phyloP scores from a whole-genome alignment of 53 echinoderm and acorn worm genomes.

The Stichopus horrens region DNA sequence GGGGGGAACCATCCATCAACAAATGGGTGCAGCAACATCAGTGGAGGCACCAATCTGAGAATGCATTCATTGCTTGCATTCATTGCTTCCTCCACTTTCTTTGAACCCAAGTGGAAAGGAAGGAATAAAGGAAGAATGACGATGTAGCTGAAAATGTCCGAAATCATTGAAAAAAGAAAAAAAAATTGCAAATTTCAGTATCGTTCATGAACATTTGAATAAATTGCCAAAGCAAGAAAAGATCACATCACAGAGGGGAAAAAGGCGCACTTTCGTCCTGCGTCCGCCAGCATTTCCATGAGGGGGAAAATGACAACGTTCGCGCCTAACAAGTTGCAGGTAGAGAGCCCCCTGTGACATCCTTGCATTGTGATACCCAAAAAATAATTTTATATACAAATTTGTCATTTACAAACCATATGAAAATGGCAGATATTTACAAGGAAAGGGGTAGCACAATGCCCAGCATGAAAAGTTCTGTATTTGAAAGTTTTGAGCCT shows the following conservation, averaged over 20 bases:
- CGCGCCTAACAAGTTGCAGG: background rate
- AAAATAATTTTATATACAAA: conserved; percentile 9
- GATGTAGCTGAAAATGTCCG: conserved; percentile 23
- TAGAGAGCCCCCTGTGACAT: conserved; percentile 18
- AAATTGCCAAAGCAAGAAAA: background rate
- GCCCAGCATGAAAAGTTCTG: conserved; percentile 4
- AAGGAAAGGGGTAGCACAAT: conserved; percentile 12
- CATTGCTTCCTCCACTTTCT: background rate
- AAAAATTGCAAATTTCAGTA: conserved; percentile 38
- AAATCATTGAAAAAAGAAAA: background rate
- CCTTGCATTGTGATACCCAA: conserved; percentile 23
- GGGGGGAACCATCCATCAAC: background rate
- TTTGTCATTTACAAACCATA: conserved; percentile 32
- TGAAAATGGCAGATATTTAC: conserved; percentile 25
- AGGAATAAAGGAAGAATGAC: background rate
- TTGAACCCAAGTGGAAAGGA: too few species aligned
- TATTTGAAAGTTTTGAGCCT: too few species aligned
- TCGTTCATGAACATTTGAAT: conserved; percentile 6
- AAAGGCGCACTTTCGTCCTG: background rate
- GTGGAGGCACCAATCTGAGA: background rate
- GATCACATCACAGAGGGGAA: background rate
- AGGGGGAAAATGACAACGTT: background rate
- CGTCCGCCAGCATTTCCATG: background rate
- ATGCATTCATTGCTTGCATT: background rate
- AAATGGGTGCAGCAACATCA: background rate